Base-by-base conservation (phyloP, 2,888 invertebrate genomes). In the Agonum fuliginosum region DNA sequence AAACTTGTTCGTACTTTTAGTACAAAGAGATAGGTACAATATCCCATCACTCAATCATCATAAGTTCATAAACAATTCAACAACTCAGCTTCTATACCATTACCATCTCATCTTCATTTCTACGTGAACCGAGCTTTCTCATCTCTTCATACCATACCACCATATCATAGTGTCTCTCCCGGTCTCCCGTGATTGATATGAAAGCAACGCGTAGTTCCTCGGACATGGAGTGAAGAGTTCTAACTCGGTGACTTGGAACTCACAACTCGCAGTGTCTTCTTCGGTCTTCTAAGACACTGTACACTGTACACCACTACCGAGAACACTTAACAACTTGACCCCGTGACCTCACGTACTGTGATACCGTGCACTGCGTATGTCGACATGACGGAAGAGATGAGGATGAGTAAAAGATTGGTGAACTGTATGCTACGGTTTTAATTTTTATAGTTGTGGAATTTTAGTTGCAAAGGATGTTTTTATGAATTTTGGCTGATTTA, bases 311-410 rank as follows among this genome's bases (percentile, higher is more conserved):
- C 20, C 10, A 20, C 19, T 62, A 62, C 58, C 30, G 30, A 62
- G 58, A 62, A 62, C 30, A 62, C 58, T 62, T 30, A 62, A 62
- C 58, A 62, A 12, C 17, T 27, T 62, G 58, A 62, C 58, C 58
- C 30, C 6, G 5, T 62, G 58, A 62, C 58, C 58, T 62, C 58
- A 62, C 58, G 58, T 62, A 62, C 6, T 24, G n/a, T n/a, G n/a
- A n/a, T n/a, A n/a, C n/a, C 4, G 8, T 30, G 58, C 58, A 46
- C 17, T 17, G 58, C 27, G 30, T 62, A 62, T 62, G 58, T 62
- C 54, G 48, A 10, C 43, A n/a, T 12, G 43, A n/a, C 12, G n/a
- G 4, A 14, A n/a, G 43, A 43, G 14, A 12, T n/a, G n/a, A n/a
- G n/a, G n/a, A n/a, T n/a, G n/a, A n/a, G n/a, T n/a, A n/a, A n/a